Evolutionary conservation across 2,888 invertebrate genomes (phyloP).

Genomic region (Mallateleia sp.): DNA sequence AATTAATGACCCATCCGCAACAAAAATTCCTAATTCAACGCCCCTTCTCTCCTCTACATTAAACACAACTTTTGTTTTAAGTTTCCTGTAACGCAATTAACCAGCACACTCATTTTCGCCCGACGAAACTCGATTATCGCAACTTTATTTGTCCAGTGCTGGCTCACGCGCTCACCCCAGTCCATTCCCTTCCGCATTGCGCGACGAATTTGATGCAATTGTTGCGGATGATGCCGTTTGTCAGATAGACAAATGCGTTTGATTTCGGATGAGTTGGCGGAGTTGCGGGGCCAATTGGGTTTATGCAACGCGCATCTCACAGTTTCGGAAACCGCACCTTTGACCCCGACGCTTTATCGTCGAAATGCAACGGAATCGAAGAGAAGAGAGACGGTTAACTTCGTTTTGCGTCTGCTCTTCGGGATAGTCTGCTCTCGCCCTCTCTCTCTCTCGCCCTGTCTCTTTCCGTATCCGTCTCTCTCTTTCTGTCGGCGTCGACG

Average conservation of each 20-base stretch:
- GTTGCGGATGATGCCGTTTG: conserved; percentile 57
- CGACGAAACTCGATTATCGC: conserved; percentile 9
- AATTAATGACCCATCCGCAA: no score
- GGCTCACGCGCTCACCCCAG: conserved; percentile 3
- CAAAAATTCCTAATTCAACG: no score
- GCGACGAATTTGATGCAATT: conserved; percentile 60
- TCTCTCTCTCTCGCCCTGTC: not conserved
- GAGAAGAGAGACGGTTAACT: conserved; percentile 42
- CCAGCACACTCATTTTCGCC: conserved; percentile 30
- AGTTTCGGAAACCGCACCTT: conserved; percentile 61
- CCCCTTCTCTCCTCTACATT: no score
- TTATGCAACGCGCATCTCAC: conserved; percentile 43
- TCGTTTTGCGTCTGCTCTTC: conserved; percentile 39
- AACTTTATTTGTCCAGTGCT: conserved; percentile 24
- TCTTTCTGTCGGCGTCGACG: conserved; percentile 16
- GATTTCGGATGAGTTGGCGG: conserved; percentile 59
- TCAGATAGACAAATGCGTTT: conserved; percentile 66
- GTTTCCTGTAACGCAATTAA: conserved; percentile 11
- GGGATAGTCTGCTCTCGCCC: not conserved
- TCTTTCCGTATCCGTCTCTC: not conserved
- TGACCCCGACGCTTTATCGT: conserved; percentile 60
- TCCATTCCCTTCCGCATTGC: not conserved
- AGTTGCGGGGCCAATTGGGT: conserved; percentile 56
- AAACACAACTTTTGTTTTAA: no score
- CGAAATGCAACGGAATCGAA: conserved; percentile 36